These are phyloP conservation scores for Pyrrhia umbra DNA, from an alignment of 2,888 invertebrate genomes.

Conservation along the genomic window DNA sequence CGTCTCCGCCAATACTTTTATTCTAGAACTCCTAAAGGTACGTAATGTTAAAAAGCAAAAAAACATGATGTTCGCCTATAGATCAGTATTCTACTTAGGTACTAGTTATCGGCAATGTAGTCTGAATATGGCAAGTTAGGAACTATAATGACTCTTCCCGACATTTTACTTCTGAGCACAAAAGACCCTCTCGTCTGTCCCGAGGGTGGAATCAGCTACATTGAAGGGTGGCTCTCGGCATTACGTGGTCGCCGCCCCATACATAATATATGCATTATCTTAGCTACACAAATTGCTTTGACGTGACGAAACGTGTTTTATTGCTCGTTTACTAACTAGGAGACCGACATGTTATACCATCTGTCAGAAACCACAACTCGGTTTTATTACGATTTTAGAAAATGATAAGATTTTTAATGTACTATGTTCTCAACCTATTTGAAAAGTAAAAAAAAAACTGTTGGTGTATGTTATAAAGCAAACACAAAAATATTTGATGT, in stretches of 20 bases:
- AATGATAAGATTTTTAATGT: background rate
- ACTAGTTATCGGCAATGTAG: slow-evolving; percentile 14
- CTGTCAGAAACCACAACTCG: slow-evolving; percentile 21
- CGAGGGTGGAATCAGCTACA: slow-evolving; percentile 76
- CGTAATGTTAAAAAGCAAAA: slow-evolving; percentile 11
- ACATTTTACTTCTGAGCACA: slow-evolving; percentile 62
- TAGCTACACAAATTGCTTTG: slow-evolving; percentile 69
- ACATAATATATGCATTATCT: slow-evolving; percentile 76
- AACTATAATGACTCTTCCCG: slow-evolving; percentile 63
- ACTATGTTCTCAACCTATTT: background rate
- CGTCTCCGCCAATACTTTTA: slow-evolving; percentile 19
- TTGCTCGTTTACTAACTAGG: slow-evolving; percentile 59
- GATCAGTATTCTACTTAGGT: background rate
- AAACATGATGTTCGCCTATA: slow-evolving; percentile 1
- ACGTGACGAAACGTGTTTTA: slow-evolving; percentile 69
- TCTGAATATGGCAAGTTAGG: slow-evolving; percentile 28
- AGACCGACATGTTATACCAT: slow-evolving; percentile 36
- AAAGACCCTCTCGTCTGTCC: slow-evolving; percentile 67
- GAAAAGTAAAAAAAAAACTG: background rate
- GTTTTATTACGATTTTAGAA: slow-evolving; percentile 22
- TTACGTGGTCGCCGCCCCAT: slow-evolving; percentile 71
- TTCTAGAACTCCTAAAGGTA: background rate
- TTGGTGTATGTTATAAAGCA: background rate
- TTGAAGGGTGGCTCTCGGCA: slow-evolving; percentile 72
- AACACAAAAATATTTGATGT: background rate